These are phyloP conservation scores for Macrostomum lignano DNA, from an alignment of 1,140 invertebrate species.

Conservation along the genomic window DNA sequence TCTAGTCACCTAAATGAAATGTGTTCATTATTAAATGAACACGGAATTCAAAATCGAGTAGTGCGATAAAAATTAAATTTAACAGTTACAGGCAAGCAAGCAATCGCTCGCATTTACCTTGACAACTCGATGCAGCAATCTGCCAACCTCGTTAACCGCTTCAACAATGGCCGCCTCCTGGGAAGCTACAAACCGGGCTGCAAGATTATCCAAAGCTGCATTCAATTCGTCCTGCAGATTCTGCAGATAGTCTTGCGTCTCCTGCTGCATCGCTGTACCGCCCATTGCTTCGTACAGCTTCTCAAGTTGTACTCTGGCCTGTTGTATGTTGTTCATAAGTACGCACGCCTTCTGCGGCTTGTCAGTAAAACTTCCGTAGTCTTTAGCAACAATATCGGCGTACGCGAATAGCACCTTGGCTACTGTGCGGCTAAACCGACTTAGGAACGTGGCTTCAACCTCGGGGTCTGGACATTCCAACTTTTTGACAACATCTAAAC, in stretches of 20 bases:
- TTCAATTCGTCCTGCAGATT: conserved; percentile 82
- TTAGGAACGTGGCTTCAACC: conserved; percentile 92
- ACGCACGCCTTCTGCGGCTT: conserved; percentile 49
- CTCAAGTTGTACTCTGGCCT: conserved; percentile 79
- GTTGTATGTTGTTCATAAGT: conserved; percentile 98
- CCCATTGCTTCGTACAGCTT: conserved; percentile 99
- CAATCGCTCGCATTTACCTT: too few relatives aligned
- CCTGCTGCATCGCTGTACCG: conserved; percentile 41
- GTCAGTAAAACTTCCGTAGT: conserved; percentile 64
- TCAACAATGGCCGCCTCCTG: conserved; percentile 68
- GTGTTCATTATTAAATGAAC: too few relatives aligned
- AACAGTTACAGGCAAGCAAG: too few relatives aligned
- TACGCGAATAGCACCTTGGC: conserved; percentile 91
- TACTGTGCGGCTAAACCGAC: conserved; percentile 78
- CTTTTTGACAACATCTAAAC: conserved; percentile 94
- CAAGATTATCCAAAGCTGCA: conserved; percentile 70
- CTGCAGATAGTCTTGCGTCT: conserved; percentile 69
- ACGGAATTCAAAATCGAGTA: too few relatives aligned
- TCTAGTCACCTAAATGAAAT: too few relatives aligned
- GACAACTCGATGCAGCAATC: conserved; percentile 50
- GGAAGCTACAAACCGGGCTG: conserved; percentile 63
- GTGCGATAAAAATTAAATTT: too few relatives aligned
- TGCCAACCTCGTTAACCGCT: conserved; percentile 68
- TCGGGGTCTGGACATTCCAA: conserved; percentile 72
- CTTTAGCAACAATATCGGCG: conserved; percentile 81